Evolutionary conservation across 2,113 vertebrate genomes (phyloP), one percentile per base, ranked within the genome.

Genomic region (Pica pica): DNA sequence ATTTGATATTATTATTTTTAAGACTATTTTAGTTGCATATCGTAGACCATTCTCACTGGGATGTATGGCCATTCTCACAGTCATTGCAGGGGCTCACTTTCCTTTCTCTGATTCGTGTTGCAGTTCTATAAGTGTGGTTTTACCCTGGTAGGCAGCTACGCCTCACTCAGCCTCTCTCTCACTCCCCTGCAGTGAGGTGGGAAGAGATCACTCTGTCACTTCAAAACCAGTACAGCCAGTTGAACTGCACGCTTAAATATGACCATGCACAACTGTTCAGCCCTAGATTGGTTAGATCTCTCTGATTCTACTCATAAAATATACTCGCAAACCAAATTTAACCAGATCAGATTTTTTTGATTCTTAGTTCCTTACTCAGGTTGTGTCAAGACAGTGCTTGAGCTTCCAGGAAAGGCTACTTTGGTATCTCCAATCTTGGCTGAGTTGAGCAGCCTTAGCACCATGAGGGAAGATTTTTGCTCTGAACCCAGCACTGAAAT

Each of bases 91-190:
- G 6, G 16, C 21, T 56, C 14, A 5, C 22, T 52, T n/a, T 22
- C 11, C 26, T 73, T 85, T 55, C 27, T 64, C 46, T 42, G 31
- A 71, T 61, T 59, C 2, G 0, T 19, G 14, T 67, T 69, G 46
- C 11, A 42, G 26, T 42, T 77, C 37, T 56, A 0, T 26, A 61
- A 30, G 19, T 50, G 35, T 59, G 24, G 4, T 65, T 69, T 89
- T 69, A 70, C 6, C 22, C 30, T 46, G 3, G 14, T 9, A 41
- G 28, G 28, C 80, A 89, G 44, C 41, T 35, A 11, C 9, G 1
- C 5, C 31, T 31, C 37, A 16, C 3, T 0, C 12, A 67, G 46
- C 68, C 9, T 3, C 30, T 75, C 2, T 2, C 16, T 67, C 46
- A 26, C 10, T 84, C 16, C 14, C 7, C 53, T 73, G 39, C 22